A percentile compares a stretch with the other conserved stretches of the same genome.
phyloP scores from a whole-genome alignment of 2,797 vertebrate genomes.

The Argya squamiceps region DNA sequence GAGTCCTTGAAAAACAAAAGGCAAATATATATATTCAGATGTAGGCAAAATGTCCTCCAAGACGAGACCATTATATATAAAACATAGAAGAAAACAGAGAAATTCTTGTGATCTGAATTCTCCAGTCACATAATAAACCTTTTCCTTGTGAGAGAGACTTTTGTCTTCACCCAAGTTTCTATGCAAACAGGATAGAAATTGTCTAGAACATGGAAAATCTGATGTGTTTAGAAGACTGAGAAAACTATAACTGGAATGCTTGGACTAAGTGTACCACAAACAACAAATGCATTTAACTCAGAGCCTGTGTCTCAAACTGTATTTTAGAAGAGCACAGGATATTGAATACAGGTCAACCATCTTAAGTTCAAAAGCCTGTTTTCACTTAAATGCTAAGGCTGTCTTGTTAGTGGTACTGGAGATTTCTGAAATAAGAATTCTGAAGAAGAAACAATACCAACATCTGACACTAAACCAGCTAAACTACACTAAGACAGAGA shows the following conservation, averaged over 20 bases:
- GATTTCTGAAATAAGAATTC: not conserved
- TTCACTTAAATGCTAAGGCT: not conserved
- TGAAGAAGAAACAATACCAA: not conserved
- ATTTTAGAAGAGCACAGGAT: not conserved
- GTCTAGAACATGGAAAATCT: not conserved
- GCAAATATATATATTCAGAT: not conserved
- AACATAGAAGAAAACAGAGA: not conserved
- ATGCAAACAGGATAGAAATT: not conserved
- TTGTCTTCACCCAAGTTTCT: not conserved
- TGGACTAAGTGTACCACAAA: not conserved
- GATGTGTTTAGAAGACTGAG: not conserved
- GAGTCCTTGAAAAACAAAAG: not conserved
- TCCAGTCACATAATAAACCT: not conserved
- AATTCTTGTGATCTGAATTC: not conserved
- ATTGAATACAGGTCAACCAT: not conserved
- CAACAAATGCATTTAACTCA: not conserved
- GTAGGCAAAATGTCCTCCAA: not conserved
- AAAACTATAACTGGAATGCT: not conserved
- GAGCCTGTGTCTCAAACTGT: not conserved
- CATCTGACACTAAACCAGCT: not conserved
- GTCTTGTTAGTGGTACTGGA: not conserved
- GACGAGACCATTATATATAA: not conserved
- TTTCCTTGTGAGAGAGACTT: not conserved
- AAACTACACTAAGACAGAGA: not conserved
- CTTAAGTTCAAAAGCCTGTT: not conserved